Base-by-base conservation (phyloP, 2,888 invertebrate species). In the Venustoraphidia nigricollis region DNA sequence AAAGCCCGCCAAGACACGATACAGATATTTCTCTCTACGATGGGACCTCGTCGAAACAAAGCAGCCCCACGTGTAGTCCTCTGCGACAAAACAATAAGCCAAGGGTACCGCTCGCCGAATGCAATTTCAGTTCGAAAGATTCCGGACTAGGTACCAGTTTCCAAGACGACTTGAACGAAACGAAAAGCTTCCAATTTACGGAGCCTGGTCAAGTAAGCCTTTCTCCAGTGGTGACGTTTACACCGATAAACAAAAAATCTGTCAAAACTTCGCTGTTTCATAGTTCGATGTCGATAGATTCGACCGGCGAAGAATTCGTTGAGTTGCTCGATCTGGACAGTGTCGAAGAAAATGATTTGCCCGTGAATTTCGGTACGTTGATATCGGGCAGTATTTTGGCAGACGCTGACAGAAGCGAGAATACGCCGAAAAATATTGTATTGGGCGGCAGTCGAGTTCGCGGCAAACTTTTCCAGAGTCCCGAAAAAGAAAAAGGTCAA, bases 271-370 rank as follows among this genome's bases (percentile, higher is more conserved):
- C 58, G 1, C 60, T 71, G 9, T 69, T 70, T 51, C 66, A 70
- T 40, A 72, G 69, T 51, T 63, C 70, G 1, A 70, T 71, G 36
- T 77, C 77, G 35, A 66, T 68, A 61, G 75, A 74, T 50, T 76
- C 76, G 14, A 71, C 72, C 59, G 79, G 80, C 60, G 81, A 81
- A 55, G 80, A 77, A 44, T 80, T 77, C 57, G 67, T 76, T 59
- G 79, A 81, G 44, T 66, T 80, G 49, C 71, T 76, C 46, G 77
- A 78, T 56, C 66, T 76, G 58, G 79, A 79, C 46, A 65, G 70
- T 36, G 59, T 75, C 38, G 68, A 73, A 47, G 61, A 64, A 27
- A 57, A 62, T 40, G 65, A 64, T 38, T 60, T 78, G 27, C 79
- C 80, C 9, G 68, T 68, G 47, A 75, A 76, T 51, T 68, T 81